phyloP scores from a whole-genome alignment of 2,797 vertebrate genomes.

The Psittacula derbiana region DNA sequence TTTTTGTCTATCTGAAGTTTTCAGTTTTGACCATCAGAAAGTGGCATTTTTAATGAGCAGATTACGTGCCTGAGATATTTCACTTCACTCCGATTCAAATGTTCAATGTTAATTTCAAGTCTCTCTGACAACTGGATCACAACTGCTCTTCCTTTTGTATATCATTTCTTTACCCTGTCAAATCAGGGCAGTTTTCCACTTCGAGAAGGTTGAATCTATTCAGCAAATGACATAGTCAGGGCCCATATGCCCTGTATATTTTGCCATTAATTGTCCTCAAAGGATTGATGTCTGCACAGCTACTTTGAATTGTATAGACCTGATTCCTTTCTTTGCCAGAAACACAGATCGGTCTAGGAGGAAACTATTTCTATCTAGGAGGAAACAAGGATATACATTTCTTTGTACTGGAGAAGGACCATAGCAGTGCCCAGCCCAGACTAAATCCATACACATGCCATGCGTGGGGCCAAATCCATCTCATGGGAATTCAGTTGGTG shows the following conservation, averaged over 20 bases:
- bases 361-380: neutral
- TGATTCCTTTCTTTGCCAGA: neutral
- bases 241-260: neutral
- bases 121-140: slow-evolving; percentile 22
- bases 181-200: slow-evolving; percentile 3
- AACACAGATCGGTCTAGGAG: neutral
- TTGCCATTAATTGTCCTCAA: slow-evolving; percentile 18
- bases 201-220: neutral
- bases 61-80: slow-evolving; percentile 12
- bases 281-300: neutral
- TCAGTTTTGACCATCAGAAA: neutral
- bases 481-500: neutral
- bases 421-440: neutral
- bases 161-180: slow-evolving; percentile 16
- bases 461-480: neutral
- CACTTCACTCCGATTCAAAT: neutral
- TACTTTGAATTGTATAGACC: neutral
- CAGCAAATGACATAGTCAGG: neutral
- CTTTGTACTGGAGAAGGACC: neutral
- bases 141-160: slow-evolving; percentile 5
- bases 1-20: neutral
- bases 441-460: neutral
- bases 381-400: neutral
- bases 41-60: neutral
- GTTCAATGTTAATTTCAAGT: neutral